These are phyloP conservation scores for Meghimatium bilineatum DNA, from an alignment of 2,888 invertebrate species.

Conservation along the genomic window DNA sequence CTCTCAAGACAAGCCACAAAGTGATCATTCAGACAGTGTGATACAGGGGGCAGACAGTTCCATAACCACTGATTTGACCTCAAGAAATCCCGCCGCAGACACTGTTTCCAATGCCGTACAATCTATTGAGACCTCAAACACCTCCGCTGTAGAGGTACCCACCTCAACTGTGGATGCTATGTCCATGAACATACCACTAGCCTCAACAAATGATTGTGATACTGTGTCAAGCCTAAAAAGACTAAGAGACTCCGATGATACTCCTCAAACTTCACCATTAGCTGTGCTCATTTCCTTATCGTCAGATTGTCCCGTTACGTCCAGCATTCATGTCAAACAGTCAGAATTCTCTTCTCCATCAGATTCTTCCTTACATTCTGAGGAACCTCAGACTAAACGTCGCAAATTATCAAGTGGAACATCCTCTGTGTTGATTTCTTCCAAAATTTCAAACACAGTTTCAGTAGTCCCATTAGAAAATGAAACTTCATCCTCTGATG, in stretches of 20 bases:
- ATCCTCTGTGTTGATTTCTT: background rate
- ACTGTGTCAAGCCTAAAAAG: constrained; percentile 25
- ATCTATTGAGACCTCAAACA: background rate
- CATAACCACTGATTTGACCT: background rate
- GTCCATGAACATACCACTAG: background rate
- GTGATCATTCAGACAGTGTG: background rate
- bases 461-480: background rate
- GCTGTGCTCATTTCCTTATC: background rate
- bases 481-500: background rate
- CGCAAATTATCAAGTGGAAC: background rate
- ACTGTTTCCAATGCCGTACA: background rate
- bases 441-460: background rate
- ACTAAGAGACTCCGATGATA: constrained; percentile 13
- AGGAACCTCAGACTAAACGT: constrained; percentile 31
- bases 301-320: constrained; percentile 6
- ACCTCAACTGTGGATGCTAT: constrained; percentile 8
- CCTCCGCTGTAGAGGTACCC: constrained; percentile 4
- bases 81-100: background rate
- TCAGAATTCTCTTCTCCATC: background rate
- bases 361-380: constrained; percentile 5
- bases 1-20: background rate
- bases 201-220: constrained; percentile 1
- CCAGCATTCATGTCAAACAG: constrained; percentile 9
- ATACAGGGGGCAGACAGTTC: background rate
- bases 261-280: constrained; percentile 2